Evolutionary conservation across 1,140 invertebrate species (phyloP), one percentile per base, ranked within the genome.

Genomic region (Saccostrea cuccullata): DNA sequence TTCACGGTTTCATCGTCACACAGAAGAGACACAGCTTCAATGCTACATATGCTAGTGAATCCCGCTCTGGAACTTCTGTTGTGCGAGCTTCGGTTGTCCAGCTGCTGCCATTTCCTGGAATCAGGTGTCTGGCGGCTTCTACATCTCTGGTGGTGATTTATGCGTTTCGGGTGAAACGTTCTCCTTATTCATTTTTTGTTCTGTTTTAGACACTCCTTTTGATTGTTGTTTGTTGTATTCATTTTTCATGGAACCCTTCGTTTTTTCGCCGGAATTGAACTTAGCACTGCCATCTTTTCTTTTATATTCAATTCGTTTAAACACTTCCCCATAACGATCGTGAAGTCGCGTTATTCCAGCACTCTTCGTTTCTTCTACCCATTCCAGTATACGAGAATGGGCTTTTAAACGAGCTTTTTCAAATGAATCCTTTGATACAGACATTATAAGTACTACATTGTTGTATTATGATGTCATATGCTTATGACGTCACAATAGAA

Each of bases 1-100:
- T 40, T 47, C 47, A 82, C 73, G 17, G 83, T 73, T 85, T 85
- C 64, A 47, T 85, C 60, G 40, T 89, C 86, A 84, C 84, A 87
- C 17, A 89, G 23, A 5, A 86, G 55, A 13, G 86, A 89, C 36
- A 87, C 87, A 13, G 89, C 86, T 84, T 89, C 89, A n/a, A 89
- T 86, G 47, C 89, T 87, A 70, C 89, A 87, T 1, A 86, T 58
- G 56, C 86, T 89, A 36, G 55, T 86, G 3, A 55, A 23, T 11
- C 47, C 30, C 36, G 26, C 67, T 17, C 47, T 26, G 11, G 84
- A 86, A n/a, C 84, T 87, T 84, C 84, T 86, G 40, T 89, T 87
- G 26, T 89, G 87, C 9, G 87, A 73, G 20, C 87, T 88, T 13
- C 84, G 58, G 64, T 83, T 88, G 23, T 87, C 88, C 60, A 77